Conservation (phyloP, 2,113 vertebrate genomes). For the Rafetus swinhoei region DNA sequence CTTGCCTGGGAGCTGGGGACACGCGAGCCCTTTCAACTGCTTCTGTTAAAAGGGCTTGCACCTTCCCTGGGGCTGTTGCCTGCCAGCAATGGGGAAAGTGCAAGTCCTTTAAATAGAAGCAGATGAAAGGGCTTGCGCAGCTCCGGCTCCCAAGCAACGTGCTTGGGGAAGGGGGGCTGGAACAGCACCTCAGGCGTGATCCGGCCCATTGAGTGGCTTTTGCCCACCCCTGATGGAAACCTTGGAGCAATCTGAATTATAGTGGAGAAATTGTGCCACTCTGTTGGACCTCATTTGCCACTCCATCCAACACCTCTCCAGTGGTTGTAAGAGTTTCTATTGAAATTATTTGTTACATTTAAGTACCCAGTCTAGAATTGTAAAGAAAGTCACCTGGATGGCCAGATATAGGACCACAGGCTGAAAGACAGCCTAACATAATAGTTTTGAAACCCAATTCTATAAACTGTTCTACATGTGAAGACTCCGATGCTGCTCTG, state of each 20-base stretch:
- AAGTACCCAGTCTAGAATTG: neutral
- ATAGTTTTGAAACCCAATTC: neutral
- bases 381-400: neutral
- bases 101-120: no score
- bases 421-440: accelerated
- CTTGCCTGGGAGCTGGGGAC: no score
- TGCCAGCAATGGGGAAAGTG: no score
- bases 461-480: neutral
- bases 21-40: no score
- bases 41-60: no score
- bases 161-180: no score
- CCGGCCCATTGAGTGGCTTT: no score
- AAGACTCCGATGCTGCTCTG: neutral
- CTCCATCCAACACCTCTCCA: neutral
- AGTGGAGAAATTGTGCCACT: neutral
- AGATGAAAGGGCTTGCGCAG: no score
- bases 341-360: neutral
- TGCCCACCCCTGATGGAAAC: neutral
- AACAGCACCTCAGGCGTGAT: no score
- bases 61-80: no score
- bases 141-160: no score
- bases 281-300: neutral
- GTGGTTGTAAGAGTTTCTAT: neutral
- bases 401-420: accelerated
- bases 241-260: neutral